Percentiles rank a stretch among this genome's conserved stretches.
Evolutionary conservation across 2,797 vertebrate species (phyloP).

Genomic region (Halcyon badia): DNA sequence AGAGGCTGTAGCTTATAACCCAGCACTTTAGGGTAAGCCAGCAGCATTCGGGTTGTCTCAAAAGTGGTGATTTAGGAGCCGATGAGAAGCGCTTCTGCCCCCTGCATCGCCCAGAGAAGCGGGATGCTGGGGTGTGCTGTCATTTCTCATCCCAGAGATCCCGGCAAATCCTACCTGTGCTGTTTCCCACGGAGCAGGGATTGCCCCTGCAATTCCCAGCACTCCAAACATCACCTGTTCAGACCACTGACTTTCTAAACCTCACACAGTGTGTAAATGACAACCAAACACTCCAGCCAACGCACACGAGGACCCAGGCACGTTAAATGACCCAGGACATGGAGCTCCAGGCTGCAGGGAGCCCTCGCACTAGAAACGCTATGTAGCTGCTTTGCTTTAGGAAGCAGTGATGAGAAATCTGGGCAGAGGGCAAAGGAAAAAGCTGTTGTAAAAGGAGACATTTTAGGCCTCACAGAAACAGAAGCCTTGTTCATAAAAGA

Average conservation of each 20-base stretch:
- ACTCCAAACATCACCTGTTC: not conserved
- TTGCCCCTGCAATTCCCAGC: not conserved
- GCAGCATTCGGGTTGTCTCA: not conserved
- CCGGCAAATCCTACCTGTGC: not conserved
- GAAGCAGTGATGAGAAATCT: not conserved
- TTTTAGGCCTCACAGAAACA: not conserved
- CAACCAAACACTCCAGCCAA: not conserved
- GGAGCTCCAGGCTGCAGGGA: not conserved
- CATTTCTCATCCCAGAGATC: not conserved
- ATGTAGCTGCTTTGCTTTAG: not conserved
- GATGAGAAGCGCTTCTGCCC: not conserved
- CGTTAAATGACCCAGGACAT: not conserved
- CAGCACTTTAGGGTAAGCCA: not conserved
- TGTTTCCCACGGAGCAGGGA: not conserved
- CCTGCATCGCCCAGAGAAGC: not conserved
- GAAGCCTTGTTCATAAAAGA: not conserved
- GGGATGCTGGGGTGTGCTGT: not conserved
- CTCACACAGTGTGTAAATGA: not conserved
- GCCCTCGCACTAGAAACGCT: fast-evolving
- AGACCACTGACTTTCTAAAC: not conserved
- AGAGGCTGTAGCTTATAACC: not conserved
- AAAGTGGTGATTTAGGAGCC: not conserved
- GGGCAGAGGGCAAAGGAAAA: not conserved
- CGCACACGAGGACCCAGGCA: fast-evolving
- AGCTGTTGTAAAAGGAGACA: not conserved